These are phyloP conservation scores for Peribatodes rhomboidaria DNA, from an alignment of 2,888 invertebrate genomes.

Conservation along the genomic window DNA sequence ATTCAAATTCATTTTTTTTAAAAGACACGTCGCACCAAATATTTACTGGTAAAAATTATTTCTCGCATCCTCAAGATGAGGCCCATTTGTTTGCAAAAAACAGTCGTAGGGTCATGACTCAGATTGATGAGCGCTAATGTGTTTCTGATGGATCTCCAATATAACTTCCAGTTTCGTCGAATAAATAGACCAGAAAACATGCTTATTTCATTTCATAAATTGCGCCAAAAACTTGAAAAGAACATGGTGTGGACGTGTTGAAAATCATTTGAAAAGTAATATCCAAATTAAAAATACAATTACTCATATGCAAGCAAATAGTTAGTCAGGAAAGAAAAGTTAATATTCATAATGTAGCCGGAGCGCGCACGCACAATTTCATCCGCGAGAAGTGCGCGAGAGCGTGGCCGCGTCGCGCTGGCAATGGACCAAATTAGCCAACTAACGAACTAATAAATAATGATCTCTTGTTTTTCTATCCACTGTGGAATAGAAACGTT, in stretches of 20 bases:
- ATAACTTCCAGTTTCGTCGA: conserved; percentile 65
- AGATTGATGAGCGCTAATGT: conserved; percentile 71
- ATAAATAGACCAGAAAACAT: conserved; percentile 59
- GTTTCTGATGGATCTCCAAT: conserved; percentile 83
- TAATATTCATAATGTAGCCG: conserved; percentile 63
- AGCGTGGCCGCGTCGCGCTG: conserved; percentile 81
- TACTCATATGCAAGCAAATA: conserved; percentile 32
- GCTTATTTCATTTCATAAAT: conserved; percentile 55
- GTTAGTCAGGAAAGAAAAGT: conserved; percentile 58
- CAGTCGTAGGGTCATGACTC: conserved; percentile 64
- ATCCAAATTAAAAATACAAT: conserved; percentile 38
- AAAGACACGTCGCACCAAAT: background rate
- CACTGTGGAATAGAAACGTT: conserved; percentile 82
- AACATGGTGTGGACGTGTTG: conserved; percentile 25
- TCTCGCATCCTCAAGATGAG: conserved; percentile 9
- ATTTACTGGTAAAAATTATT: background rate
- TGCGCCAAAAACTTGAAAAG: background rate
- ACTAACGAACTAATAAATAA: conserved; percentile 86
- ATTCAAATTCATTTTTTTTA: background rate
- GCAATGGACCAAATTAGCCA: conserved; percentile 85
- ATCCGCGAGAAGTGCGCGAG: conserved; percentile 77
- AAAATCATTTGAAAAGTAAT: conserved; percentile 41
- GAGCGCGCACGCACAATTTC: conserved; percentile 78
- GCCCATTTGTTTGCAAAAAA: conserved; percentile 54
- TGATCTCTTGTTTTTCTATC: conserved; percentile 86